Evolutionary conservation across 2,797 vertebrate species (phyloP).

Genomic region (Morus bassanus): DNA sequence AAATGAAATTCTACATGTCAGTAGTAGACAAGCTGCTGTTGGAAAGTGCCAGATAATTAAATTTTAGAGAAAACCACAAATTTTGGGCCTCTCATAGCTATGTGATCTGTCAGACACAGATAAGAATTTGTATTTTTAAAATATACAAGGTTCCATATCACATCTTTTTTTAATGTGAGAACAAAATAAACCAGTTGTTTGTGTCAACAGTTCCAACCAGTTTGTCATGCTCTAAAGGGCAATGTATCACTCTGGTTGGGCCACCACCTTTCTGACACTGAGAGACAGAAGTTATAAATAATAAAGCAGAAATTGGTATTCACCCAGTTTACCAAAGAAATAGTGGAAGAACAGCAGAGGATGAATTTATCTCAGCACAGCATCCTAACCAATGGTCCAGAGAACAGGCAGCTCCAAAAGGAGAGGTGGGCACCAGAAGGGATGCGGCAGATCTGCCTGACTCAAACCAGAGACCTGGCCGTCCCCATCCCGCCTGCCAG

Average conservation of each 20-base stretch:
- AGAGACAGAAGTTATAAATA: neutral
- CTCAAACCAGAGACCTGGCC: neutral
- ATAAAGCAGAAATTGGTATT: neutral
- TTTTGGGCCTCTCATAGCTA: conserved; percentile 64
- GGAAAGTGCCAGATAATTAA: conserved; percentile 83
- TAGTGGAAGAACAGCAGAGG: neutral
- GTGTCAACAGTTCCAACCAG: neutral
- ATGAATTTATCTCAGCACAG: neutral
- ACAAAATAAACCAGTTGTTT: conserved; percentile 25
- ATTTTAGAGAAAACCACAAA: conserved; percentile 73
- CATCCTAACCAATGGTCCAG: neutral
- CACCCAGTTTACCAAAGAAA: neutral
- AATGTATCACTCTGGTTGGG: neutral
- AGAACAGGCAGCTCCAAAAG: neutral
- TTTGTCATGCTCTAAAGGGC: neutral
- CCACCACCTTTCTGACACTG: neutral
- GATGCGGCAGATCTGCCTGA: neutral
- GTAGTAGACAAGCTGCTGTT: conserved; percentile 69
- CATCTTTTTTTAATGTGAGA: conserved; percentile 36
- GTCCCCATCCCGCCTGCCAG: neutral
- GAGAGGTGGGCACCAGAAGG: neutral
- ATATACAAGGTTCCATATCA: neutral
- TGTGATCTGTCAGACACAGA: conserved; percentile 67
- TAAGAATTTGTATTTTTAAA: conserved; percentile 69
- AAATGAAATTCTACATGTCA: conserved; percentile 79